These are phyloP conservation scores for Enteromius thamalakanensis DNA, from an alignment of 2,797 vertebrate genomes.

Conservation along the genomic window DNA sequence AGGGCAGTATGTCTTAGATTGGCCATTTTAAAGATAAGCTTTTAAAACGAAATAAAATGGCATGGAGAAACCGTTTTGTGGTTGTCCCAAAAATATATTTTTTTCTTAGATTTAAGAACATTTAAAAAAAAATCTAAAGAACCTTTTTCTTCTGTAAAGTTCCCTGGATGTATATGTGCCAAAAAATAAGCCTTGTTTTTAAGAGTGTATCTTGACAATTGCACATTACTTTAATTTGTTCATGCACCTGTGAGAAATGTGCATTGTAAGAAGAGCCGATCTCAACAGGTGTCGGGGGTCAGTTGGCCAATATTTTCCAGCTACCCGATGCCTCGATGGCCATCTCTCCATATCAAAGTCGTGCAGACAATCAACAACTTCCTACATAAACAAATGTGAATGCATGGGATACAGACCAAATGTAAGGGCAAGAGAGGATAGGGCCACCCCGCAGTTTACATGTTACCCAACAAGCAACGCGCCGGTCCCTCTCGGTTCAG, in stretches of 20 bases:
- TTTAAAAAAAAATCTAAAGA: background rate
- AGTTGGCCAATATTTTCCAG: slow-evolving; percentile 57
- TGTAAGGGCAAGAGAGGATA: slow-evolving; percentile 74
- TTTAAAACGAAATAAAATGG: background rate
- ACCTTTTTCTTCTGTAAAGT: background rate
- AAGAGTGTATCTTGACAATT: background rate
- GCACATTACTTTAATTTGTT: background rate
- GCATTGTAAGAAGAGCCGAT: background rate
- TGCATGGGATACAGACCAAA: slow-evolving; percentile 79
- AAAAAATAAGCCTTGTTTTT: background rate
- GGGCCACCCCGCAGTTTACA: slow-evolving; percentile 79
- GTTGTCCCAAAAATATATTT: background rate
- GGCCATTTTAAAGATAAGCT: background rate
- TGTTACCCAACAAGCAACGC: slow-evolving; percentile 73
- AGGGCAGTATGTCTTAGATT: background rate
- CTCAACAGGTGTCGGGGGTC: slow-evolving; percentile 60
- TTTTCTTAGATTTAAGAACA: background rate
- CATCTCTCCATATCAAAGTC: slow-evolving; percentile 78
- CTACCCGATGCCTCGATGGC: slow-evolving; percentile 53
- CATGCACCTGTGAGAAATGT: slow-evolving; percentile 21
- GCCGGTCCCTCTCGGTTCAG: slow-evolving; percentile 70
- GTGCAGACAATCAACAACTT: slow-evolving; percentile 79
- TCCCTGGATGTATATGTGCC: background rate
- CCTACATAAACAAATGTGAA: slow-evolving; percentile 80
- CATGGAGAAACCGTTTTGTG: background rate